Conservation (phyloP, 2,888 invertebrate genomes). For the Phyllotreta striolata region DNA sequence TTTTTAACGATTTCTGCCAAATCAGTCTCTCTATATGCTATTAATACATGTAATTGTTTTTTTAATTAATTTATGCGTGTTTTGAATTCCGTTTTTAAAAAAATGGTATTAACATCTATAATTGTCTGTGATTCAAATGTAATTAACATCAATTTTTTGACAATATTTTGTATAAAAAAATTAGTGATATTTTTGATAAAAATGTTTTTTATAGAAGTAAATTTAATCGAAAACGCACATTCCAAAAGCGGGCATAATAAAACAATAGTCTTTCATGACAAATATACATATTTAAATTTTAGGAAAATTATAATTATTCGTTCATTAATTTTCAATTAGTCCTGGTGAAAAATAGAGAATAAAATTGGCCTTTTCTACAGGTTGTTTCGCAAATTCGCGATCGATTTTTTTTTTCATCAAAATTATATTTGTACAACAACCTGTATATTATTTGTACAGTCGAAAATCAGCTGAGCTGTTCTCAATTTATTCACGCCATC, state of each 20-base stretch:
- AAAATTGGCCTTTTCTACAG: not conserved
- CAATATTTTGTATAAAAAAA: slow-evolving; percentile 38
- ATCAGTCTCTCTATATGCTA: slow-evolving; percentile 38
- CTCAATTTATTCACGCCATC: slow-evolving; percentile 37
- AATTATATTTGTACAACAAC: not conserved
- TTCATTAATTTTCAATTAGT: too few species aligned
- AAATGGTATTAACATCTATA: slow-evolving; percentile 43
- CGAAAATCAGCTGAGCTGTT: slow-evolving; percentile 43
- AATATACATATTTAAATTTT: slow-evolving; percentile 37
- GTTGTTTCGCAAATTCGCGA: slow-evolving; percentile 5
- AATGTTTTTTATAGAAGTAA: slow-evolving; percentile 27
- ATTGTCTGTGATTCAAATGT: slow-evolving; percentile 54
- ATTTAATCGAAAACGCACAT: slow-evolving; percentile 37
- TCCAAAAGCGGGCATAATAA: slow-evolving; percentile 40
- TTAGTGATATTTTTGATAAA: slow-evolving; percentile 47
- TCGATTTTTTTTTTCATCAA: too few species aligned
- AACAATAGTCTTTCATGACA: slow-evolving; percentile 47
- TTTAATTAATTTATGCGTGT: slow-evolving; percentile 31
- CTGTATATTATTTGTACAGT: slow-evolving; percentile 39
- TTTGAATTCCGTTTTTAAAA: slow-evolving; percentile 20
- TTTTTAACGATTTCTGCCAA: slow-evolving; percentile 21
- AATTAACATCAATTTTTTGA: slow-evolving; percentile 43
- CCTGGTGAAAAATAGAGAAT: too few species aligned
- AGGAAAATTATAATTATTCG: slow-evolving; percentile 11
- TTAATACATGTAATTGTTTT: not conserved